Evolutionary conservation across 1,140 invertebrate genomes (phyloP), one percentile per base, ranked within the genome.

Genomic region (Bactericera cockerelli): DNA sequence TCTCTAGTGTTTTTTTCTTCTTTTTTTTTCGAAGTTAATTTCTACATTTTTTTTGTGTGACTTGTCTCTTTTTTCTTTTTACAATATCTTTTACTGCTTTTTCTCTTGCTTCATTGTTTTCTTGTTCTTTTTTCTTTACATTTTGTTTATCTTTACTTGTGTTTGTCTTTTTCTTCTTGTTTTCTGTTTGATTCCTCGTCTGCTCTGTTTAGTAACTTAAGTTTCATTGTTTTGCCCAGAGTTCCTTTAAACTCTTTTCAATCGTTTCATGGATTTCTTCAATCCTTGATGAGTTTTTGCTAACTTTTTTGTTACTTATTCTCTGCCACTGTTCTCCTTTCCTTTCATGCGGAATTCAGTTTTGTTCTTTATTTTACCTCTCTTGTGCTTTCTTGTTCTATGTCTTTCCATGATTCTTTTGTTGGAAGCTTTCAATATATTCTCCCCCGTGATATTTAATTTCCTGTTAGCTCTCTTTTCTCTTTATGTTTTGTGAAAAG

Each of bases 361-460:
- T n/a, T 31, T 13, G 28, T 31, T 31, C 13, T 31, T 31, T 13
- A 13, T 6, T 31, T 31, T 31, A 6, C 28, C 28, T 31, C 13
- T 31, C 4, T 13, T 6, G 13, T 13, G 4, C 13, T 31, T 31
- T 31, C 28, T 31, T 31, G 4, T 13, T 13, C 13, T 31, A 4
- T 13, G 28, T 13, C 28, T 6, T 31, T 13, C 28, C 13, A 6
- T 13, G 28, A 31, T 31, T 31, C 28, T 31, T 31, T 31, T 31
- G 28, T 31, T 31, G 28, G 28, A n/a, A 31, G 28, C 28, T 31
- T 31, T 31, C 28, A 31, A 31, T 31, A 31, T n/a, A n/a, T 31
- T 31, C 13, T 31, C 28, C 28, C 28, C 28, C 13, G 42, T 49
- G 42, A 49, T 49, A 49, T 49, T 49, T 49, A 49, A 49, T 49